phyloP scores from a whole-genome alignment of 1,140 invertebrate species.

The Stegodyphus dumicola region DNA sequence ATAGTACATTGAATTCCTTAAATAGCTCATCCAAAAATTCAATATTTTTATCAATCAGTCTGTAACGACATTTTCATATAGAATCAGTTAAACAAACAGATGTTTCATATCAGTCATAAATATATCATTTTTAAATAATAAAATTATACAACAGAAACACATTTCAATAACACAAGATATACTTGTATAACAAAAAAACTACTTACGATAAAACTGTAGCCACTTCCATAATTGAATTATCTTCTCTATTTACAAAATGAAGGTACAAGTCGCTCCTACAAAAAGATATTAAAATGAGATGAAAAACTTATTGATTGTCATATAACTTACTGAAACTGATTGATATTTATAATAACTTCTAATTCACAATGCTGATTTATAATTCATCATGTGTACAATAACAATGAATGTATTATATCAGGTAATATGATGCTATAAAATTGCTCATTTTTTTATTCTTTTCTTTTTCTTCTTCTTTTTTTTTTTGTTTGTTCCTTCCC shows the following conservation, averaged over 20 bases:
- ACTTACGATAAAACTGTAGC: slow-evolving; percentile 67
- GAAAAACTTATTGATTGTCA: too few species aligned
- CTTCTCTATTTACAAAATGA: slow-evolving; percentile 87
- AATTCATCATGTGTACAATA: too few species aligned
- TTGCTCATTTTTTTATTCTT: too few species aligned
- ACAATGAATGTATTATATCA: too few species aligned
- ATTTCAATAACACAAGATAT: neutral
- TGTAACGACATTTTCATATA: slow-evolving; percentile 68
- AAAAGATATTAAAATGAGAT: neutral
- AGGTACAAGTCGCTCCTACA: slow-evolving; percentile 87
- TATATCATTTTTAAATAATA: neutral
- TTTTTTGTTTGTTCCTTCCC: too few species aligned
- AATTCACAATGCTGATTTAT: too few species aligned
- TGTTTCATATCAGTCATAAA: neutral
- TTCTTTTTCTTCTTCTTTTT: too few species aligned
- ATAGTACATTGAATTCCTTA: slow-evolving; percentile 76
- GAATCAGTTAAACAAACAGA: neutral
- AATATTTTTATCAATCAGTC: slow-evolving; percentile 90
- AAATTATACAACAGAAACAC: neutral
- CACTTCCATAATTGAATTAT: slow-evolving; percentile 88
- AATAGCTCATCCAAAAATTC: slow-evolving; percentile 88
- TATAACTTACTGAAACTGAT: too few species aligned
- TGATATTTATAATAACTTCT: neutral
- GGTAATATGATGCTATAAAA: too few species aligned
- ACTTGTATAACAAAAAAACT: neutral